These are phyloP conservation scores for Psittacula derbiana DNA, from an alignment of 2,797 vertebrate genomes.

Conservation along the genomic window DNA sequence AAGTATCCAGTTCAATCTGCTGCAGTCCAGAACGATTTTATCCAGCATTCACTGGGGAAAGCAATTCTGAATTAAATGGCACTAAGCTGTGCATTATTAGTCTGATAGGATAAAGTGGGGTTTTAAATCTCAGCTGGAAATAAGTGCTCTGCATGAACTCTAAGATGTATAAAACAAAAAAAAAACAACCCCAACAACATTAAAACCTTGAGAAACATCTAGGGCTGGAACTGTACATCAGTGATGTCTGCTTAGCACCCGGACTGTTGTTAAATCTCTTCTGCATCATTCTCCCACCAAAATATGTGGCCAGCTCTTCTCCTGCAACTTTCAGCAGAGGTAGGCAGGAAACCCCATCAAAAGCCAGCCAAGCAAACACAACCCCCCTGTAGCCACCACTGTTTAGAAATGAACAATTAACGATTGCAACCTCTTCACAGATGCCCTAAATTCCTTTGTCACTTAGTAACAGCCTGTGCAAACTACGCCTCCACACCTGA, in stretches of 20 bases:
- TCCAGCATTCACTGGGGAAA: neutral
- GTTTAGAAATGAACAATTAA: conserved; percentile 12
- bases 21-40: conserved; percentile 26
- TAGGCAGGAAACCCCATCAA: neutral
- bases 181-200: neutral
- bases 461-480: conserved; percentile 13
- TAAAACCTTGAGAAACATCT: neutral
- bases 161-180: neutral
- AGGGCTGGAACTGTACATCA: neutral
- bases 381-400: neutral
- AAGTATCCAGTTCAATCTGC: conserved; percentile 30
- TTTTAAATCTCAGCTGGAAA: conserved; percentile 8
- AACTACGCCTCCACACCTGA: neutral
- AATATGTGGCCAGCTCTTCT: neutral
- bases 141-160: neutral
- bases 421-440: neutral
- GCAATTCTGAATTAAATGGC: conserved; percentile 27
- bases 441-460: conserved; percentile 30
- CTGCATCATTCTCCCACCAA: neutral
- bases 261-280: neutral
- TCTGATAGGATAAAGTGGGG: neutral
- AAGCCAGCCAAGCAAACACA: neutral
- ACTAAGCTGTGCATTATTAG: neutral
- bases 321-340: neutral
- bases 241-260: neutral